Conservation (phyloP, 2,113 vertebrate species). For the Paraplagusia blochii region DNA sequence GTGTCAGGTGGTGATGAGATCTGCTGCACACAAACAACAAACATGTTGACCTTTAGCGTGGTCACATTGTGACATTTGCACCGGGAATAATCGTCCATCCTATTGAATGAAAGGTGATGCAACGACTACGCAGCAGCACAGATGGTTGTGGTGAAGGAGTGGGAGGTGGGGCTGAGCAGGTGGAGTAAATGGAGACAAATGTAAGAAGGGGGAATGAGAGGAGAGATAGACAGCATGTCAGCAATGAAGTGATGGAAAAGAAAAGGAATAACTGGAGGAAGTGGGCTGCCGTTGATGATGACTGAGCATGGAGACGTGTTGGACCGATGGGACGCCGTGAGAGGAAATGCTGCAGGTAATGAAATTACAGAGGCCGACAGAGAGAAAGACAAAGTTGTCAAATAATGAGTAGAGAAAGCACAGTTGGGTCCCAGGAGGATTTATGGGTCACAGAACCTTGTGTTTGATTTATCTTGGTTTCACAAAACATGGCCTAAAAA, state of each 20-base stretch:
- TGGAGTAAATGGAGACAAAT: constrained; percentile 8
- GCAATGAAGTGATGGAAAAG: constrained; percentile 18
- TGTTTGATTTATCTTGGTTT: too few species aligned
- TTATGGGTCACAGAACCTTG: too few species aligned
- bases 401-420: constrained; percentile 26
- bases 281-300: constrained; percentile 32
- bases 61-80: constrained; percentile 67
- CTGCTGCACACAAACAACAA: constrained; percentile 67
- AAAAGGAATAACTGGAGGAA: constrained; percentile 24
- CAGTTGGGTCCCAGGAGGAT: too few species aligned
- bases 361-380: constrained; percentile 38
- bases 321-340: constrained; percentile 39
- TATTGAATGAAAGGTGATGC: constrained; percentile 50
- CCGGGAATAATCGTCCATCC: constrained; percentile 46
- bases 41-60: constrained; percentile 70
- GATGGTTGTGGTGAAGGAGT: neutral
- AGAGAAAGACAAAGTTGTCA: constrained; percentile 23
- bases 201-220: neutral
- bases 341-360: constrained; percentile 51
- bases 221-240: constrained; percentile 1
- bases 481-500: too few species aligned
- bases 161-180: neutral
- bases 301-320: constrained; percentile 23
- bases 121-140: neutral
- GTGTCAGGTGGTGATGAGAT: constrained; percentile 62